Percentiles rank a stretch among this genome's conserved stretches.
Conservation (phyloP, 2,888 invertebrate genomes). For the Frankliniella fusca region DNA sequence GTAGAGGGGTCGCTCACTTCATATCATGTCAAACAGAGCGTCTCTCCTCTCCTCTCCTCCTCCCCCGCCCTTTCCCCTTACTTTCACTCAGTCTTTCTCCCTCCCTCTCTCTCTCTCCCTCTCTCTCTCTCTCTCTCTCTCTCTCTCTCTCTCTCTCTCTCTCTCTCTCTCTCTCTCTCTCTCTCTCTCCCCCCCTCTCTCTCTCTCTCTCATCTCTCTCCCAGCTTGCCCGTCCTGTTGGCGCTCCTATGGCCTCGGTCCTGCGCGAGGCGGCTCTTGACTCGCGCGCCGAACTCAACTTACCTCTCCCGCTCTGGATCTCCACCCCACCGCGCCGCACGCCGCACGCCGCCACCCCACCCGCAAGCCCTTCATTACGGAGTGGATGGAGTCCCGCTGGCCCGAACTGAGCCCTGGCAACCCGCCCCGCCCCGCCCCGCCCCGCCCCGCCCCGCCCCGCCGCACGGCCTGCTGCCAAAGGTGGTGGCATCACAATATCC, state of each 20-base stretch:
- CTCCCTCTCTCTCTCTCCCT: too few relatives aligned
- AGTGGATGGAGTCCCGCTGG: not conserved
- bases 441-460: not conserved
- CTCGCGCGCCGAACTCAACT: not conserved
- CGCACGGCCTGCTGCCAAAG: not conserved
- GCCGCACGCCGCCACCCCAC: not conserved
- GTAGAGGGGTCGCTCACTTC: constrained; percentile 23
- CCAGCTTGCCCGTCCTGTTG: too few relatives aligned
- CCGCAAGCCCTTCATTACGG: constrained; percentile 5
- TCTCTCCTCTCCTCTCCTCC: not conserved
- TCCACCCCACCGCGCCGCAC: too few relatives aligned
- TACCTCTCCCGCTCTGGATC: too few relatives aligned
- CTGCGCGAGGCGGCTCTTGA: not conserved
- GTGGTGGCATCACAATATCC: not conserved
- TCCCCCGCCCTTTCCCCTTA: not conserved
- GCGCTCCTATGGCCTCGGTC: not conserved
- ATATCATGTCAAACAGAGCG: constrained; percentile 26
- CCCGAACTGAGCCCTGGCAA: not conserved
- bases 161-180: not conserved
- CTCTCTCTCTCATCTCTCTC: too few relatives aligned
- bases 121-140: not conserved
- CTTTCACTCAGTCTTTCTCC: too few relatives aligned
- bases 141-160: not conserved
- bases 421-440: not conserved
- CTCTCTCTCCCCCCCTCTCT: too few relatives aligned